Evolutionary conservation across 92 coral and sea anemone genomes (phyloP).

Genomic region (Zoanthus gigantus): DNA sequence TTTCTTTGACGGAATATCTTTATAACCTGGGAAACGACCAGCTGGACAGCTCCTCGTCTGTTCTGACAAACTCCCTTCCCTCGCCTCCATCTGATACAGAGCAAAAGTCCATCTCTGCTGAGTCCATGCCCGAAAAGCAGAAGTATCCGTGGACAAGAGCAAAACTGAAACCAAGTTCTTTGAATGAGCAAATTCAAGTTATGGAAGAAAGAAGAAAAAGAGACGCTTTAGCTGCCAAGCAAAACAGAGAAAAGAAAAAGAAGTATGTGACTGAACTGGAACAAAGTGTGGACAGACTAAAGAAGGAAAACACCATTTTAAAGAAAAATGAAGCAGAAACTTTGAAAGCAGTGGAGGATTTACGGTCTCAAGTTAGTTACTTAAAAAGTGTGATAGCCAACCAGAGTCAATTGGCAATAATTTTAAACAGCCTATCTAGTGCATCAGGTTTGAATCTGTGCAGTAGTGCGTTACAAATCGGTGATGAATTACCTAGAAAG

Average conservation of each 20-base stretch:
- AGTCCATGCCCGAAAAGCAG: slow-evolving; percentile 1
- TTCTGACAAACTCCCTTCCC: slow-evolving; percentile 21
- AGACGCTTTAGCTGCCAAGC: slow-evolving; percentile 65
- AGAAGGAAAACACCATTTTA: slow-evolving; percentile 58
- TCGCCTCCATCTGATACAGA: slow-evolving; percentile 12
- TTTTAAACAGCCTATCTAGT: slow-evolving; percentile 68
- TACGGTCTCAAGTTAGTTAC: slow-evolving; percentile 71
- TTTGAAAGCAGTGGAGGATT: slow-evolving; percentile 51
- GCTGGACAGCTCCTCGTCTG: slow-evolving; percentile 8
- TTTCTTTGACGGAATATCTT: slow-evolving; percentile 79
- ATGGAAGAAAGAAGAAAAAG: slow-evolving; percentile 40
- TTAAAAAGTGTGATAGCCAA: slow-evolving; percentile 83
- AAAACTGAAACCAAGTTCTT: slow-evolving; percentile 17
- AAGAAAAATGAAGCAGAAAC: slow-evolving; percentile 52
- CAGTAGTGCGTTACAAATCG: slow-evolving; percentile 54
- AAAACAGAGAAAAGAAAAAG: slow-evolving; percentile 74
- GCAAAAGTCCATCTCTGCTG: not conserved
- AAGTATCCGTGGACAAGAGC: not conserved
- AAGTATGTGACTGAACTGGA: slow-evolving; percentile 72
- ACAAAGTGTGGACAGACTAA: slow-evolving; percentile 55
- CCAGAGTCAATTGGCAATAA: slow-evolving; percentile 82
- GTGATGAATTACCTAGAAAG: slow-evolving; percentile 44
- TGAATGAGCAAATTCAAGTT: slow-evolving; percentile 9
- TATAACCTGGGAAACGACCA: slow-evolving; percentile 65
- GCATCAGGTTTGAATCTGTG: slow-evolving; percentile 72